Conservation (phyloP, 1,140 invertebrate genomes). For the Onthophagus taurus region DNA sequence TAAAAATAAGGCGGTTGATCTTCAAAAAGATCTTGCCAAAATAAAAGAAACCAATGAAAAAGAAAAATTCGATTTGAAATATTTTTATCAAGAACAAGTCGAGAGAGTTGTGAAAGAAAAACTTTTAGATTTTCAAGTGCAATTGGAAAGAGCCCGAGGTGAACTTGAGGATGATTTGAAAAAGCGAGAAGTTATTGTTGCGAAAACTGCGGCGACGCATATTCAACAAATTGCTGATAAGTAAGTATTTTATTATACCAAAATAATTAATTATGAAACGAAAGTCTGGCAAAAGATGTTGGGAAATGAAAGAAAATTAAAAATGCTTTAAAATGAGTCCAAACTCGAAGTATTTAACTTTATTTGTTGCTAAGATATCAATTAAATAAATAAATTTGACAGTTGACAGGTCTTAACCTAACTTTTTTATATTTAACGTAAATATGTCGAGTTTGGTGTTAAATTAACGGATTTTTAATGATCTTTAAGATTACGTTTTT, state of each 20-base stretch:
- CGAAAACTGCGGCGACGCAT: constrained; percentile 59
- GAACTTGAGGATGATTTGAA: constrained; percentile 54
- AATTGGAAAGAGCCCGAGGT: constrained; percentile 57
- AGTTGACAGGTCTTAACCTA: no score
- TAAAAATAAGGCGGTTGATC: constrained; percentile 43
- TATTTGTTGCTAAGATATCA: no score
- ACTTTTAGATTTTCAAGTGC: constrained; percentile 64
- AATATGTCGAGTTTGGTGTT: no score
- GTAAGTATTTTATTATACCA: no score
- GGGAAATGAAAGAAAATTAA: no score
- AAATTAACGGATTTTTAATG: not conserved
- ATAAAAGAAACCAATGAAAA: constrained; percentile 54
- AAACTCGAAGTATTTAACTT: no score
- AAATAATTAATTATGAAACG: no score
- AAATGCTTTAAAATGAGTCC: no score
- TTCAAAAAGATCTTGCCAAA: constrained; percentile 14
- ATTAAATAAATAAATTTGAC: no score
- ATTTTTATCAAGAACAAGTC: constrained; percentile 69
- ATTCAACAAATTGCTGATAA: constrained; percentile 63
- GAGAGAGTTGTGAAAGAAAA: constrained; percentile 66
- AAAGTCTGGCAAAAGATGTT: no score
- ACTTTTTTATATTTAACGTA: no score
- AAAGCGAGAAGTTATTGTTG: constrained; percentile 52
- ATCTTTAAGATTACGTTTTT: not conserved
- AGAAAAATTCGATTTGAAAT: constrained; percentile 55